Percentiles rank a stretch among this genome's conserved stretches.
Evolutionary conservation across 2,113 vertebrate species (phyloP).

Genomic region (Salvator merianae): DNA sequence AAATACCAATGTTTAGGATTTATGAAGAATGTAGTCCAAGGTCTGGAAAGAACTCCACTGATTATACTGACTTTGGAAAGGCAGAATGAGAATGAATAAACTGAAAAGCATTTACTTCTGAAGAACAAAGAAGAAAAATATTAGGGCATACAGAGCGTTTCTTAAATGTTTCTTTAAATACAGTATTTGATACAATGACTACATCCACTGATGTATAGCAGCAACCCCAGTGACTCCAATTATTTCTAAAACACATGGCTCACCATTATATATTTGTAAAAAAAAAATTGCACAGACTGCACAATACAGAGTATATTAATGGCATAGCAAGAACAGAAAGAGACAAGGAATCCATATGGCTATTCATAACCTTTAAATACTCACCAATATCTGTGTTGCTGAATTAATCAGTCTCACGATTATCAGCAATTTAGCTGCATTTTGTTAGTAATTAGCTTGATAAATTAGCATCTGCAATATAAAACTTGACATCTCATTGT

Average conservation of each 20-base stretch:
- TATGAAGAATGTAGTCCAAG: too few relatives aligned
- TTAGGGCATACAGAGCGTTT: conserved; percentile 11
- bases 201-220: conserved; percentile 49
- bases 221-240: conserved; percentile 51
- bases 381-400: conserved; percentile 70
- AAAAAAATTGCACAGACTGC: conserved; percentile 54
- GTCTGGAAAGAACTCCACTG: too few relatives aligned
- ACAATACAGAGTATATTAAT: conserved; percentile 50
- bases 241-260: conserved; percentile 62
- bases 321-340: conserved; percentile 53
- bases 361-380: conserved; percentile 73
- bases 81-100: conserved; percentile 32
- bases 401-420: conserved; percentile 79
- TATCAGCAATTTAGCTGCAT: conserved; percentile 79
- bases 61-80: conserved; percentile 6
- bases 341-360: conserved; percentile 55
- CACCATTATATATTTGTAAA: conserved; percentile 55
- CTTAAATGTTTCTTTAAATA: conserved; percentile 33
- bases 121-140: rapidly evolving
- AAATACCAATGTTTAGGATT: too few relatives aligned
- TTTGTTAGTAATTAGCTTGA: conserved; percentile 82
- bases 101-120: neutral
- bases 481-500: conserved; percentile 80
- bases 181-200: neutral
- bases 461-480: conserved; percentile 81